Evolutionary conservation across 2,888 invertebrate species (phyloP), one percentile per base, ranked within the genome.

Genomic region (Hydrotaea diabolus): DNA sequence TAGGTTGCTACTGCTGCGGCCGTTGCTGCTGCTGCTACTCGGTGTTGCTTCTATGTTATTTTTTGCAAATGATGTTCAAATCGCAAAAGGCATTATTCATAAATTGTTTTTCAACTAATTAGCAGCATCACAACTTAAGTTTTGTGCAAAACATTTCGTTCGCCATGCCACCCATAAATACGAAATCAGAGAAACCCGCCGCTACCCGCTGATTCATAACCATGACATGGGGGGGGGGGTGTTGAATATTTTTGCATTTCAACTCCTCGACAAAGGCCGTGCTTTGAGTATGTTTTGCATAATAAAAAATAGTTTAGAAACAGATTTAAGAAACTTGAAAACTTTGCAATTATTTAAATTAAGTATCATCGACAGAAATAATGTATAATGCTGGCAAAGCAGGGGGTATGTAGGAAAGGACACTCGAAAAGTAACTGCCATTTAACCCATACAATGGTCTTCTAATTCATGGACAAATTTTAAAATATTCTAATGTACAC

Each of bases 21-120:
- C 7, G 9, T 39, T 39, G 39, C 13, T 13, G 36, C 8, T 3
- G 36, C 36, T 36, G 36, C 36, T 36, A 36, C 36, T n/a, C n/a
- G n/a, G n/a, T n/a, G n/a, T n/a, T n/a, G n/a, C n/a, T n/a, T n/a
- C n/a, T n/a, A n/a, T n/a, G n/a, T n/a, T n/a, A n/a, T n/a, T n/a
- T n/a, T n/a, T n/a, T n/a, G n/a, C 36, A 43, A 43, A 43, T 43
- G 8, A n/a, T n/a, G 49, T 74, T 73, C 53, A 71, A 76, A 72
- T 72, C 17, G 17, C 36, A 77, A 73, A 39, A 76, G 72, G 64
- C 49, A 55, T 72, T 83, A 66, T 83, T 39, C 31, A 77, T 62
- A 73, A 83, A 80, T 77, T 80, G 77, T 74, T 69, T 80, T 79
- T 73, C 73, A 80, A 80, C 80, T 83, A 83, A 83, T 83, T 83